Percentiles rank a stretch among this genome's conserved stretches.
phyloP scores from a whole-genome alignment of 1,140 invertebrate genomes.

The Periplaneta americana region DNA sequence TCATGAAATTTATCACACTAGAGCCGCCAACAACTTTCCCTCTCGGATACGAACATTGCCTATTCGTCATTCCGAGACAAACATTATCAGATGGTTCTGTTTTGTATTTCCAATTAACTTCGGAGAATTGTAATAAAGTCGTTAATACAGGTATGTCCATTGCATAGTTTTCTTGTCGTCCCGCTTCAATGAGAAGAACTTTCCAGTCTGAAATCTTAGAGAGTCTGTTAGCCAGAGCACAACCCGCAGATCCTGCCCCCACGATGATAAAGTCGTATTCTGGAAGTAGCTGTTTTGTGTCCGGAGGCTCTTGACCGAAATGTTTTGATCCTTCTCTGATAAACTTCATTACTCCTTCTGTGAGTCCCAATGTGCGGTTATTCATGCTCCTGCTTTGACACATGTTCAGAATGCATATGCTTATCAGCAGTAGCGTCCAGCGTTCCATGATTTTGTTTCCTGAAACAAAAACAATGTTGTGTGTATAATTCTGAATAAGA shows the following conservation, averaged over 20 bases:
- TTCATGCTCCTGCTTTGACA: too few species aligned
- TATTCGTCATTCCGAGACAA: constrained; percentile 36
- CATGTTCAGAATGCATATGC: too few species aligned
- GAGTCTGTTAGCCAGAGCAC: constrained; percentile 43
- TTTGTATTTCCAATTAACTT: constrained; percentile 36
- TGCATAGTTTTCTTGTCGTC: constrained; percentile 40
- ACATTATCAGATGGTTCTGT: constrained; percentile 35
- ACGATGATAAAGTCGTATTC: constrained; percentile 45
- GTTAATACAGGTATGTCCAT: constrained; percentile 63
- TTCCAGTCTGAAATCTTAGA: constrained; percentile 28
- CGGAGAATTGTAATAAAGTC: constrained; percentile 49
- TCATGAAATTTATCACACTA: constrained; percentile 76
- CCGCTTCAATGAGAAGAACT: constrained; percentile 54
- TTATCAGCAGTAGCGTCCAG: too few species aligned
- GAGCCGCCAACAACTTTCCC: not conserved
- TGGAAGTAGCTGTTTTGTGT: not conserved
- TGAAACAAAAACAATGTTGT: too few species aligned
- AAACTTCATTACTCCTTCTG: not conserved
- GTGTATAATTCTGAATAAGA: too few species aligned
- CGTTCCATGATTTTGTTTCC: too few species aligned
- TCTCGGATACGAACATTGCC: constrained; percentile 50
- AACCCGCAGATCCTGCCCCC: constrained; percentile 61
- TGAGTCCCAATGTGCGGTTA: too few species aligned
- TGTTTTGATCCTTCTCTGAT: not conserved
- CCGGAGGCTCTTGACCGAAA: not conserved